Base-by-base conservation (phyloP, 2,888 invertebrate species). In the Drosophila histrio region DNA sequence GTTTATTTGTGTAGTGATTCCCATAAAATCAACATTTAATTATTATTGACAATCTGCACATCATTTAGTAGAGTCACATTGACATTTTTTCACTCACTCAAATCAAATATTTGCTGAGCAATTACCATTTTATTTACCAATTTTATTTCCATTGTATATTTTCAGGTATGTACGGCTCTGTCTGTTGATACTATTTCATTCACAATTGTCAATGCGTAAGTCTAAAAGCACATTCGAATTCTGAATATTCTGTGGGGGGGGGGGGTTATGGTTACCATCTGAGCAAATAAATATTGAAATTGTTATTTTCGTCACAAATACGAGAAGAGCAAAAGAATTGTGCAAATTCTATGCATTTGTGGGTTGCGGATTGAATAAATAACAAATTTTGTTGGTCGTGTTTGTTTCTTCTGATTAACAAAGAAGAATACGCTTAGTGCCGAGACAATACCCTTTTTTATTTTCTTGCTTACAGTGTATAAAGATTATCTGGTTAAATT, bases 131-230 rank as follows among this genome's bases (percentile, higher is more conserved):
- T 85, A 77, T 77, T 86, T 77, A 75, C 56, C 50, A 53, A 67
- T 19, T 62, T 34, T 68, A 36, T 53, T 64, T 11, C 4, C 39
- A 30, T 63, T 82, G 11, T 52, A 3, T 83, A 74, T 66, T 83
- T 79, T 44, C 80, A 86, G 81, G 83, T 86, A 66, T 61, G 78
- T 66, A 69, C 57, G 15, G 13, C 52, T 67, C 46, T 72, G 53
- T 67, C 46, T 72, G 53, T 70, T 78, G 62, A 70, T 41, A 65
- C 28, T 30, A 21, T 28, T 52, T 52, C 61, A 62, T 59, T 64
- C 53, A 63, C 26, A 57, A 58, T 28, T 49, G 38, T 53, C 57
- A 50, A 59, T 54, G 56, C 67, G 85, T 76, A 78, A 81, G 85
- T 78, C 44, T 6, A 52, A 49, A 61, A 44, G 65, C 46, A 63